Conservation (phyloP, 1,140 invertebrate species). For the Panagrolaimus sp. region DNA sequence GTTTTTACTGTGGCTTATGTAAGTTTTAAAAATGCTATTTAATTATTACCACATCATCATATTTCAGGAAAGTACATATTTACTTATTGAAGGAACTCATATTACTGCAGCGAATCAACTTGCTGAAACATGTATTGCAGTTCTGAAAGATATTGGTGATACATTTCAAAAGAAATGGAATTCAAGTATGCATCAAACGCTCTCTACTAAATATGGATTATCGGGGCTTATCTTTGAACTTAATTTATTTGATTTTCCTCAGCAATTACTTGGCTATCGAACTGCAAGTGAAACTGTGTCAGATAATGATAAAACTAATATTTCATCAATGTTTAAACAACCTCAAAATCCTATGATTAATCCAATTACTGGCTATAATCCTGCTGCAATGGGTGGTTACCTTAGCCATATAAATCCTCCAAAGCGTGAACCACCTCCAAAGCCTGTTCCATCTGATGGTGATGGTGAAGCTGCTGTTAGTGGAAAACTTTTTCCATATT, state of each 20-base stretch:
- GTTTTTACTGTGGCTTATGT: neutral
- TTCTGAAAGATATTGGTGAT: neutral
- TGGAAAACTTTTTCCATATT: neutral
- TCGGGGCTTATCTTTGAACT: neutral
- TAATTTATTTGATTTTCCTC: neutral
- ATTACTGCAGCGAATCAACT: neutral
- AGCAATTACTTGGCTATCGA: neutral
- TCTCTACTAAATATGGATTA: neutral
- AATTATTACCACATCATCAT: no score
- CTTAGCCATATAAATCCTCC: no score
- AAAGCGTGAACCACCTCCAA: no score
- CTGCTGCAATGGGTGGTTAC: no score
- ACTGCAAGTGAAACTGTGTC: no score
- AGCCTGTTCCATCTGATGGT: no score
- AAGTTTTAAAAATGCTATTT: no score
- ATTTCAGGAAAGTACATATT: neutral
- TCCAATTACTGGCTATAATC: no score
- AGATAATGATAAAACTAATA: no score
- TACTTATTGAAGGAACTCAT: neutral
- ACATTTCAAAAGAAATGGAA: slow-evolving; percentile 1
- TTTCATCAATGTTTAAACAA: no score
- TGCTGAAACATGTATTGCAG: neutral
- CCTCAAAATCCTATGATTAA: no score
- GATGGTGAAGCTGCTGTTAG: neutral
- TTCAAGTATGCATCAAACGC: neutral